Base-by-base conservation (phyloP, 2,888 invertebrate genomes). In the Harpalus rubripes region DNA sequence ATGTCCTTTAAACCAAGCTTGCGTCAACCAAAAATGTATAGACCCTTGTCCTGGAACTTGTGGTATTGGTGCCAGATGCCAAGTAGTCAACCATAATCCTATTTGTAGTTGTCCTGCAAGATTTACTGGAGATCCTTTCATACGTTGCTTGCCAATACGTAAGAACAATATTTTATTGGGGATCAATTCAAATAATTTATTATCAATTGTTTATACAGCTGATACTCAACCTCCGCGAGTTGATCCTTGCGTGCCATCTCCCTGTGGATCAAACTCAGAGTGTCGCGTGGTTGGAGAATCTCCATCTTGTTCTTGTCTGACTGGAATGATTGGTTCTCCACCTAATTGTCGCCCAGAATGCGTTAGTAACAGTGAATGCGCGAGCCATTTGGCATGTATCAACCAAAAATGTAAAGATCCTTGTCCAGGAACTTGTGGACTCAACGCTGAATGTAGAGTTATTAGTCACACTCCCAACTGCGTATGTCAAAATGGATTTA, bases 311-410 rank as follows among this genome's bases (percentile, higher is more conserved):
- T 92, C 92, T n/a, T 95, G 95, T 88, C 89, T 94, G 68, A 91
- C 93, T 0, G 93, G 93, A 81, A 94, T 93, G 88, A 91, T 92
- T 7, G 95, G 95, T 39, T 91, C 93, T 78, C 95, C 95, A 74
- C 94, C 95, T 12, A 95, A 95, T 86, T 95, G 95, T 89, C 92
- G 94, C 87, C 95, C 95, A 4, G 95, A 96, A 91, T 96, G 96
- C 89, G 93, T 95, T 12, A 93, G 94, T 5, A 96, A 94, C 90
- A 93, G 94, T 59, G 96, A 96, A 90, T 96, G 96, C 89, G 88
- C 94, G 0, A 94, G 93, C 88, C 93, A 95, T 88, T 91, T 93
- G 88, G 95, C 96, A 61, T 96, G 96, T 89, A 93, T 95, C 12
- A 94, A 94, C 88, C 93, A 94, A 88, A 95, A 95, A 92, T 96